Evolutionary conservation across 2,888 invertebrate species (phyloP), one percentile per base, ranked within the genome.

Genomic region (Eurytoma californica): DNA sequence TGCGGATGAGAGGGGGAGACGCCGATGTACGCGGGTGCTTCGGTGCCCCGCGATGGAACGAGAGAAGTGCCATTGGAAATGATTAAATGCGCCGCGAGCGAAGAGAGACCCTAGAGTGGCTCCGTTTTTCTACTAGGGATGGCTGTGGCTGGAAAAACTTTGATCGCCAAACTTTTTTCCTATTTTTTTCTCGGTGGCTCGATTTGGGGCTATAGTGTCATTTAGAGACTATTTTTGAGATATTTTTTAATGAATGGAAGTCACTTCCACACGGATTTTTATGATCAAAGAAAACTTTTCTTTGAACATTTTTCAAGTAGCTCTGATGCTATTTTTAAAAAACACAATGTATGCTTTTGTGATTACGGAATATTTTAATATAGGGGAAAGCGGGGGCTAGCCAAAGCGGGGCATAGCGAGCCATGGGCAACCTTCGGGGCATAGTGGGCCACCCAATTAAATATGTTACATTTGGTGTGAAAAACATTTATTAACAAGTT

Each of bases 131-230:
- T 53, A 39, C 47, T 18, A 57, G 30, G n/a, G 69, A 57, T 18
- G 69, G 24, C 24, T 18, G 68, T 47, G 61, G 3, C 24, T 14
- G 53, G 65, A 77, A 78, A 73, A 78, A 78, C 57, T 78, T 78
- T 73, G 63, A 68, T 78, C 72, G 73, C 68, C 63, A 78, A 78
- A 78, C 61, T 73, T 78, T 63, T 73, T 68, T 55, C 7, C 18
- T 18, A 18, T 77, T 55, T 57, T 61, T 63, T 18, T 9, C 3
- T n/a, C 3, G 7, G 4, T 3, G 30, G 16, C 53, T 20, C 72
- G 30, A 14, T 51, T 67, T 18, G 51, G 13, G 13, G 16, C 3
- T 4, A n/a, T n/a, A 39, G 30, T 39, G 39, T 39, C 39, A 9
- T 7, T 39, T 7, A 39, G 47, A 18, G 67, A 67, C 47, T 39